Base-by-base conservation (phyloP, 2,113 vertebrate genomes). In the Stegostoma tigrinum region DNA sequence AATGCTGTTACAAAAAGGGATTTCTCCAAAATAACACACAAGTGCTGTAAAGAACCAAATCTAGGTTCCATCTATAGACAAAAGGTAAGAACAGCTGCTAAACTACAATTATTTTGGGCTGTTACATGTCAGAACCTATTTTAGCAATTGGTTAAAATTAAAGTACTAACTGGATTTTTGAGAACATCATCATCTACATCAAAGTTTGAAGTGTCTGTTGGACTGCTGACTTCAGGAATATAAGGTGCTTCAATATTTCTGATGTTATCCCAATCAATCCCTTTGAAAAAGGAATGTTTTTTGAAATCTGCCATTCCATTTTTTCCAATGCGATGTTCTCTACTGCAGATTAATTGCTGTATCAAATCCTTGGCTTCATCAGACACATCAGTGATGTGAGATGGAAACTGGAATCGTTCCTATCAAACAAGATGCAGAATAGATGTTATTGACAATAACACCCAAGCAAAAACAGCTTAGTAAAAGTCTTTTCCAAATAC, bases 141-240 rank as follows among this genome's bases (percentile, higher is more conserved):
- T 19, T 95, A 45, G 67, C 72, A 70, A 23, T 61, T 68, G 34
- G 64, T 21, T 45, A 52, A 75, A 72, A 90, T 68, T 45, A 64
- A 64, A 66, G 14, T 48, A 97, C 98, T 98, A 96, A 99, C 99
- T 75, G 98, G 98, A 96, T 99, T 99, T 96, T 99, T 98, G 2
- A 99, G 98, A 15, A 99, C 97, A 19, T 99, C 99, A 5, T 99
- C 99, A 2, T 99, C 99, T 96, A 99, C 99, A 0, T 99, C 99
- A 0, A 99, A 99, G 97, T 99, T 99, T 45, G 99, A 99, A 0
- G 99, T 99, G 97, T 99, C 99, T 0, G 99, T 99, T 86, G 99
- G 99, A 38, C 99, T 99, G 97, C 99, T 99, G 96, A 99, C 99
- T 0, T 99, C 99, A 0, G 99, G 99, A 96, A 99, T 98, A 96